Percentiles rank a stretch among this genome's conserved stretches.
Conservation (phyloP, 2,113 vertebrate genomes). For the Macrotus californicus region DNA sequence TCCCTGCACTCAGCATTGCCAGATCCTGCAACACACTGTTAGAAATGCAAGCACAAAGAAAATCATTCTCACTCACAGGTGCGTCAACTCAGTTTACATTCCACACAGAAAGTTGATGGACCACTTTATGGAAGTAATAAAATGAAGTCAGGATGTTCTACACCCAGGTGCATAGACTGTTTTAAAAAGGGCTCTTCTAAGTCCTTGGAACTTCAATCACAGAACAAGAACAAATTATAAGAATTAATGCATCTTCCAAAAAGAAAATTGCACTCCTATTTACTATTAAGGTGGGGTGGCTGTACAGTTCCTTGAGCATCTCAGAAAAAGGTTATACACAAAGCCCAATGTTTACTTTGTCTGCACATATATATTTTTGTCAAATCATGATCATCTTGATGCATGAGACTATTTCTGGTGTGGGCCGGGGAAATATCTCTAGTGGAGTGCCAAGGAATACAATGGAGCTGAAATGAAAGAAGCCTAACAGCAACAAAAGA, state of each 20-base stretch:
- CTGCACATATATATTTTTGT: background rate
- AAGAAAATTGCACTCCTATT: background rate
- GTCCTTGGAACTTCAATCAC: conserved; percentile 1
- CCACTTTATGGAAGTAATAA: background rate
- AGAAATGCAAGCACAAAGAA: background rate
- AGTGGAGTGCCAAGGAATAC: background rate
- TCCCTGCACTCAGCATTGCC: background rate
- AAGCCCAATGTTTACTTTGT: background rate
- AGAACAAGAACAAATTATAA: conserved; percentile 12
- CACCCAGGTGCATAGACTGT: background rate
- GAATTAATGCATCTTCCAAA: background rate
- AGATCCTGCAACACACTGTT: background rate
- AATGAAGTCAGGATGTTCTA: background rate
- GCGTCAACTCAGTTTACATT: background rate
- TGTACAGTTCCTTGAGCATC: background rate
- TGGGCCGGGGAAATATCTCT: background rate
- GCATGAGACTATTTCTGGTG: background rate
- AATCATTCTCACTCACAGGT: background rate
- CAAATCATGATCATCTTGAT: background rate
- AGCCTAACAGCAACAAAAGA: background rate
- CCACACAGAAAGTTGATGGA: background rate
- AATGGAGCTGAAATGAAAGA: background rate
- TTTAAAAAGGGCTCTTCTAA: background rate
- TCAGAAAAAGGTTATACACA: conserved; percentile 6
- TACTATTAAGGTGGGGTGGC: background rate